Conservation (phyloP, 2,888 invertebrate species). For the Clepsis dumicolana region DNA sequence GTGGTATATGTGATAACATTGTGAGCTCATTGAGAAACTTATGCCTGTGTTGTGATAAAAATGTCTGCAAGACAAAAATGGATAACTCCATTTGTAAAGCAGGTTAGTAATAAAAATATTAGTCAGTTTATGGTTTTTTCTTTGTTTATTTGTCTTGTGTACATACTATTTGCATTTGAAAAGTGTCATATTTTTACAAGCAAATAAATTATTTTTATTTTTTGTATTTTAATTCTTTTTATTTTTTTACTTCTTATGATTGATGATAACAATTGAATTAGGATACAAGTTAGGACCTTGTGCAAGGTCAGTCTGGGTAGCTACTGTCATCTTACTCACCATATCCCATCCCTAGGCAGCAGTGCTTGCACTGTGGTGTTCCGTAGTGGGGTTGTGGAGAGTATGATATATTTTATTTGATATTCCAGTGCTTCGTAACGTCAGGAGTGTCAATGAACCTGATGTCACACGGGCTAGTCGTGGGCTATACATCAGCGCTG, state of each 20-base stretch:
- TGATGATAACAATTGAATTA: too few species aligned
- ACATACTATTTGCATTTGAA: not conserved
- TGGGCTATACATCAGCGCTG: slow-evolving; percentile 79
- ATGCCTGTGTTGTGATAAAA: slow-evolving; percentile 16
- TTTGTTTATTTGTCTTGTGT: too few species aligned
- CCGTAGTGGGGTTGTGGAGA: too few species aligned
- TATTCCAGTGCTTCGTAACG: slow-evolving; percentile 47
- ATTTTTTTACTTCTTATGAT: too few species aligned
- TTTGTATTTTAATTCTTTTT: slow-evolving; percentile 44
- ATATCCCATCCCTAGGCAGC: too few species aligned
- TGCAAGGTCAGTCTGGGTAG: too few species aligned
- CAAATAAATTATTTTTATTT: not conserved
- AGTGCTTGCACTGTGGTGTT: too few species aligned
- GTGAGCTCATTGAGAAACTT: not conserved
- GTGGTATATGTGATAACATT: not conserved
- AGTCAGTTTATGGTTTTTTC: not conserved
- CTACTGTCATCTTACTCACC: too few species aligned
- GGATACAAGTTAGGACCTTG: too few species aligned
- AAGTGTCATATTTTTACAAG: not conserved
- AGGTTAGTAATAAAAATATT: slow-evolving; percentile 5
- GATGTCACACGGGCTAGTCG: slow-evolving; percentile 44
- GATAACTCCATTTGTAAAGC: slow-evolving; percentile 30
- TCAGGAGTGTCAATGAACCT: slow-evolving; percentile 45
- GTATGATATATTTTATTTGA: not conserved
- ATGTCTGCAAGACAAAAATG: slow-evolving; percentile 24